Evolutionary conservation across 2,797 vertebrate genomes (phyloP).

Genomic region (Macroramphosus scolopax): DNA sequence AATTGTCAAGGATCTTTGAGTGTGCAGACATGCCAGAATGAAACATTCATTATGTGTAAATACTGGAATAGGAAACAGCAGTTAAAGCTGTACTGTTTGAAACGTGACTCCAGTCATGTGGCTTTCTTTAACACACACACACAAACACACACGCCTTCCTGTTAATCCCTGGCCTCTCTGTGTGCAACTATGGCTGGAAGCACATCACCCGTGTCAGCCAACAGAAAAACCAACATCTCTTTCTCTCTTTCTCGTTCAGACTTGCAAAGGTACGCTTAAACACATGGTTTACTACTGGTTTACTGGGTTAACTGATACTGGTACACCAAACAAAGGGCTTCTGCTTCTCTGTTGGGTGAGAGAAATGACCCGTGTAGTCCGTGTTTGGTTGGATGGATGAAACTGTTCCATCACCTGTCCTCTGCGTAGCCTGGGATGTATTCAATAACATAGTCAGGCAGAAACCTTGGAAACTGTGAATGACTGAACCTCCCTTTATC

Average conservation of each 20-base stretch:
- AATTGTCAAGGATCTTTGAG: conserved; percentile 1
- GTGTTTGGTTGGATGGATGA: no score
- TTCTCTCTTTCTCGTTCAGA: conserved; percentile 21
- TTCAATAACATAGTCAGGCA: no score
- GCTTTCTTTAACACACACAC: conserved; percentile 50
- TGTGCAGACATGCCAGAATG: neutral
- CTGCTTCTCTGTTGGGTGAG: conserved; percentile 25
- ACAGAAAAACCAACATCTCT: conserved; percentile 11
- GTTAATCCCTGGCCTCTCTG: conserved; percentile 33
- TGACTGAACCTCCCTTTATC: no score
- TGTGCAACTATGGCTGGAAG: conserved; percentile 30
- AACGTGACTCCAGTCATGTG: conserved; percentile 56
- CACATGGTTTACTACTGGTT: conserved; percentile 25
- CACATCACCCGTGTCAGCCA: conserved; percentile 34
- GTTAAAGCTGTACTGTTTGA: conserved; percentile 37
- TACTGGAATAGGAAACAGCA: conserved; percentile 12
- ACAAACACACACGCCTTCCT: conserved; percentile 1
- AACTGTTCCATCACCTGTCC: no score
- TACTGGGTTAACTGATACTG: conserved; percentile 22
- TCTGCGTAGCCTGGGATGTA: conserved; percentile 10
- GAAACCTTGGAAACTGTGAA: no score
- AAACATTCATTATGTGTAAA: neutral
- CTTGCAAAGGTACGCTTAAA: conserved; percentile 41
- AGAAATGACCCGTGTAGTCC: conserved; percentile 39
- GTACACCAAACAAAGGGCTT: conserved; percentile 41